Percentiles rank a stretch among this genome's conserved stretches.
These are phyloP conservation scores for Saimiri boliviensis DNA, from an alignment of 2,113 vertebrate genomes.

Conservation along the genomic window DNA sequence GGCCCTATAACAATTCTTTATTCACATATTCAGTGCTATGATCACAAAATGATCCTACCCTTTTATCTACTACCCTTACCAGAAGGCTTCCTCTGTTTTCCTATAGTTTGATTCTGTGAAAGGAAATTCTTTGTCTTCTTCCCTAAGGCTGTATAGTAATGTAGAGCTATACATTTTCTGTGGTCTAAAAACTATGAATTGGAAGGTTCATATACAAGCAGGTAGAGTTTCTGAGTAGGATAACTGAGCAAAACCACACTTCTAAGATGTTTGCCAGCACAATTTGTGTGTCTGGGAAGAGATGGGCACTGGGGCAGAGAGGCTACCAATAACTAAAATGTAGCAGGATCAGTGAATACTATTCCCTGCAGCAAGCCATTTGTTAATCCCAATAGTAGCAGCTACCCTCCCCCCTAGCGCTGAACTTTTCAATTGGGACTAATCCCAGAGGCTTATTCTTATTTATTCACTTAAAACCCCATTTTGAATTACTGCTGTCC, in stretches of 20 bases:
- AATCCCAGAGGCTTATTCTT: constrained; percentile 72
- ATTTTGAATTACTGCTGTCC: constrained; percentile 58
- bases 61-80: not conserved
- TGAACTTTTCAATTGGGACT: constrained; percentile 62
- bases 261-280: not conserved
- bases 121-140: constrained; percentile 5
- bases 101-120: not conserved
- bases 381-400: constrained; percentile 20
- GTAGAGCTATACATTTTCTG: not conserved
- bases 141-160: not conserved
- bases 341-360: constrained; percentile 29
- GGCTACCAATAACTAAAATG: not conserved
- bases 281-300: not conserved
- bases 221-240: not conserved
- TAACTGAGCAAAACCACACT: not conserved
- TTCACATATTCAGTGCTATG: not conserved
- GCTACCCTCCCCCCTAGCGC: not conserved
- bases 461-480: constrained; percentile 61
- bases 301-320: not conserved
- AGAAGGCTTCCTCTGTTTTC: not conserved
- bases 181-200: not conserved
- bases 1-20: not conserved
- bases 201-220: not conserved
- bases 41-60: not conserved
- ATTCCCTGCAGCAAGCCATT: constrained; percentile 52